A percentile compares a stretch with the other conserved stretches of the same genome.
phyloP scores from a whole-genome alignment of 2,797 vertebrate genomes.

The Halcyon badia region DNA sequence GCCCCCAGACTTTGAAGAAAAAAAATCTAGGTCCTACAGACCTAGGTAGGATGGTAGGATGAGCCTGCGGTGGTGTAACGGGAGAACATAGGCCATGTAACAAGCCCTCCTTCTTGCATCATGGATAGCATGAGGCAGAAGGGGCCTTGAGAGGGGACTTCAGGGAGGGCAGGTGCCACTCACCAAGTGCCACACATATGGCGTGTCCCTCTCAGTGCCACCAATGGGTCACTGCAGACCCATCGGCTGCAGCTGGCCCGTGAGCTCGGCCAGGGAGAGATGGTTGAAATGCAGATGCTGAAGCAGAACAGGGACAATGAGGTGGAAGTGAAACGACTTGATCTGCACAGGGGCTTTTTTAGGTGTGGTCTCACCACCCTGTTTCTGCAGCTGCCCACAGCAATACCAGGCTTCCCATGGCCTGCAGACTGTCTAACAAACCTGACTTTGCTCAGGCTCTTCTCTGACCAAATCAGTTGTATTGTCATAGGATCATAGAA shows the following conservation, averaged over 20 bases:
- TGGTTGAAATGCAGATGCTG: background rate
- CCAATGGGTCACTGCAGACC: background rate
- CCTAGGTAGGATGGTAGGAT: background rate
- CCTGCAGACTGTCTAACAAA: background rate
- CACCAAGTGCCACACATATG: background rate
- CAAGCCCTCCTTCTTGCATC: background rate
- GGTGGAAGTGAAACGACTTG: background rate
- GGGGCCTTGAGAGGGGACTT: background rate
- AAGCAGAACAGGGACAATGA: background rate
- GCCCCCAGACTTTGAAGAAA: background rate
- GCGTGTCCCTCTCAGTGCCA: background rate
- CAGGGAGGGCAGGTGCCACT: background rate
- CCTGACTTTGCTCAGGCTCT: background rate
- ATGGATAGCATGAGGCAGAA: accelerated
- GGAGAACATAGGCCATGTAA: accelerated
- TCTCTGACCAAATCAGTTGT: background rate
- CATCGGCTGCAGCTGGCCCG: background rate
- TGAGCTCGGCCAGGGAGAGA: background rate
- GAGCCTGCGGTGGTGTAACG: accelerated
- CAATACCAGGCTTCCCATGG: background rate
- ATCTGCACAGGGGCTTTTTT: background rate
- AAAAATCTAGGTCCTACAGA: background rate
- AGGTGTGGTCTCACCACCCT: background rate
- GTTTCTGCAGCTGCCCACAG: background rate
- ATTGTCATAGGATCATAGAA: too few relatives aligned